These are phyloP conservation scores for Sminthurides aquaticus DNA, from an alignment of 2,888 invertebrate species.

Conservation along the genomic window DNA sequence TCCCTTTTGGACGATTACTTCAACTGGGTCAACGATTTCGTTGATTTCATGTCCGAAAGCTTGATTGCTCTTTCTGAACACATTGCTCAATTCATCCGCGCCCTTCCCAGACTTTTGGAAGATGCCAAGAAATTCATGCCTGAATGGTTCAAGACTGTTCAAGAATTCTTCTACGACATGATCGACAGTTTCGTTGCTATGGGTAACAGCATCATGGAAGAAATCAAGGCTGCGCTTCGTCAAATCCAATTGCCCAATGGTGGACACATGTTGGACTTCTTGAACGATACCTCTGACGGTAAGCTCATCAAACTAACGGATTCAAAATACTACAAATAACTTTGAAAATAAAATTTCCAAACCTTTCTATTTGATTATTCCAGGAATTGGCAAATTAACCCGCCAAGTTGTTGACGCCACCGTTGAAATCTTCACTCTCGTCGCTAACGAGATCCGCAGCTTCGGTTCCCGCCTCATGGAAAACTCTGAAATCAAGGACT, in stretches of 20 bases:
- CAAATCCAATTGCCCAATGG: slow-evolving; percentile 4
- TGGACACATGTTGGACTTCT: slow-evolving; percentile 10
- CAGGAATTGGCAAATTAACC: slow-evolving; percentile 47
- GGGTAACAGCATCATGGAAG: slow-evolving; percentile 44
- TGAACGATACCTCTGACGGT: slow-evolving; percentile 10
- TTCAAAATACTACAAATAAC: background rate
- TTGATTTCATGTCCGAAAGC: background rate
- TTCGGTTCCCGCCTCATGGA: slow-evolving; percentile 16
- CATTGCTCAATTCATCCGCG: background rate
- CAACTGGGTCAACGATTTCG: slow-evolving; percentile 2
- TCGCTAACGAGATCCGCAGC: background rate
- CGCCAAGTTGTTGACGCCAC: slow-evolving; percentile 43
- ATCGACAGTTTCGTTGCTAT: slow-evolving; percentile 49
- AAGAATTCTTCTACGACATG: slow-evolving; percentile 45
- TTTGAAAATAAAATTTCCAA: background rate
- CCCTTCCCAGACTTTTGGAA: background rate
- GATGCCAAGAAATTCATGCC: slow-evolving; percentile 25
- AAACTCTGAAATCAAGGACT: slow-evolving; percentile 46
- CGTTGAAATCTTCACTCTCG: slow-evolving; percentile 25
- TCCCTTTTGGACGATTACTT: slow-evolving; percentile 4
- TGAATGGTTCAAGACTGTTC: slow-evolving; percentile 23
- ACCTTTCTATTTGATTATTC: slow-evolving; percentile 37
- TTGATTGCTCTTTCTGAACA: background rate
- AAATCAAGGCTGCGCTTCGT: slow-evolving; percentile 19
- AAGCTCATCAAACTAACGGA: background rate